These are phyloP conservation scores for Gorsachius magnificus DNA, from an alignment of 2,797 vertebrate species.

Conservation along the genomic window DNA sequence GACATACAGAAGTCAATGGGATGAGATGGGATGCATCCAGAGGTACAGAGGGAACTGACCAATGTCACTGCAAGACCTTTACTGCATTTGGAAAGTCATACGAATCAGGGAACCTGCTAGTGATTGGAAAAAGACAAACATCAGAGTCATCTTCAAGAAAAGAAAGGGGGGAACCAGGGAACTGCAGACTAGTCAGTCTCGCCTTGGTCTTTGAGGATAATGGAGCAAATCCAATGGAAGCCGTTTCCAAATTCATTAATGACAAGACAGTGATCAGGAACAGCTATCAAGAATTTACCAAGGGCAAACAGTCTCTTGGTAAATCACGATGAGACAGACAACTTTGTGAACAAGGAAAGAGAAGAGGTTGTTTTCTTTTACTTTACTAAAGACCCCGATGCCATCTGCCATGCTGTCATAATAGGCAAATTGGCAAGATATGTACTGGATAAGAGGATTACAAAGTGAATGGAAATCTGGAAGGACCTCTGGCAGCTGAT, in stretches of 20 bases:
- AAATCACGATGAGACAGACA: not conserved
- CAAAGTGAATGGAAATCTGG: not conserved
- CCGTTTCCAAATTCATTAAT: not conserved
- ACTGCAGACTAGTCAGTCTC: not conserved
- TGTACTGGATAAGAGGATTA: not conserved
- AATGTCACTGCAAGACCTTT: not conserved
- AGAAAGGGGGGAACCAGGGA: not conserved
- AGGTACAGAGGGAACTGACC: not conserved
- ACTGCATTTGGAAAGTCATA: not conserved
- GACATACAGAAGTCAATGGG: not conserved
- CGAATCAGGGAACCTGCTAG: not conserved
- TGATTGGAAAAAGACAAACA: not conserved
- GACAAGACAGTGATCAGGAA: not conserved
- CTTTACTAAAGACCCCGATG: not conserved
- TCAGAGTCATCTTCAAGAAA: not conserved
- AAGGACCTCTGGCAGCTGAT: not conserved
- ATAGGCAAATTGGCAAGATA: not conserved
- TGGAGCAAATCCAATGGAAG: not conserved
- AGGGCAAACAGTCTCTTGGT: not conserved
- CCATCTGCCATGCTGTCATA: not conserved
- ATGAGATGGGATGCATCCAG: not conserved
- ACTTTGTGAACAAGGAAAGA: not conserved
- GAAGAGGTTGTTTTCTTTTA: not conserved
- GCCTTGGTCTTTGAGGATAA: not conserved
- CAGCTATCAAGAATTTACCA: not conserved